phyloP scores from a whole-genome alignment of 2,797 vertebrate genomes.

The Notamacropus eugenii region DNA sequence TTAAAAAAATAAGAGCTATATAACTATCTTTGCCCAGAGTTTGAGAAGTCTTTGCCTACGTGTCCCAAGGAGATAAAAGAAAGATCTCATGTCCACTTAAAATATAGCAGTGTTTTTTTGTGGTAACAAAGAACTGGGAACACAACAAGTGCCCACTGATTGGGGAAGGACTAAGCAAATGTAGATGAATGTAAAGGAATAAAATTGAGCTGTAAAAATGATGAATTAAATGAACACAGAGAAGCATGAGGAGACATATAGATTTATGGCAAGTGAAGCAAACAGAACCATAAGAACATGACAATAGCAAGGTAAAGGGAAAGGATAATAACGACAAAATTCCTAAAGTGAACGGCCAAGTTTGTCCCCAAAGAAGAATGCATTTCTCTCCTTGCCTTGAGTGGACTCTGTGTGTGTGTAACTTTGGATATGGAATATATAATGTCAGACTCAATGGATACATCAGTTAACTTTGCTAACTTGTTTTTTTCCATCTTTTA shows the following conservation, averaged over 20 bases:
- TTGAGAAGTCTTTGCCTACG: background rate
- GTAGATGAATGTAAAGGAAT: background rate
- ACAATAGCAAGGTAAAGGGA: background rate
- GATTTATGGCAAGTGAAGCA: background rate
- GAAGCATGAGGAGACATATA: background rate
- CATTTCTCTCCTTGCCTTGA: background rate
- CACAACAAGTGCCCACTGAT: background rate
- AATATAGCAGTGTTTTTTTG: background rate
- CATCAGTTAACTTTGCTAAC: background rate
- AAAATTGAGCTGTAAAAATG: background rate
- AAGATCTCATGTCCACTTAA: background rate
- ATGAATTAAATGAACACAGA: background rate
- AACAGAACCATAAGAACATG: background rate
- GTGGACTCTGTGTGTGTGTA: background rate
- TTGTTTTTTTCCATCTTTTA: background rate
- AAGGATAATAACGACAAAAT: background rate
- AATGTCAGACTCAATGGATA: background rate
- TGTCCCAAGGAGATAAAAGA: background rate
- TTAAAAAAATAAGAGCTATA: background rate
- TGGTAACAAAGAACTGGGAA: background rate
- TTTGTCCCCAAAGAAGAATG: background rate
- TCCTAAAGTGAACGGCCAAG: background rate
- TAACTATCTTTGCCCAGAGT: background rate
- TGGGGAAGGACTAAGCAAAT: background rate
- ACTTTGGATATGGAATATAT: background rate